Conservation (phyloP, 2,113 vertebrate species). For the Sardina pilchardus region DNA sequence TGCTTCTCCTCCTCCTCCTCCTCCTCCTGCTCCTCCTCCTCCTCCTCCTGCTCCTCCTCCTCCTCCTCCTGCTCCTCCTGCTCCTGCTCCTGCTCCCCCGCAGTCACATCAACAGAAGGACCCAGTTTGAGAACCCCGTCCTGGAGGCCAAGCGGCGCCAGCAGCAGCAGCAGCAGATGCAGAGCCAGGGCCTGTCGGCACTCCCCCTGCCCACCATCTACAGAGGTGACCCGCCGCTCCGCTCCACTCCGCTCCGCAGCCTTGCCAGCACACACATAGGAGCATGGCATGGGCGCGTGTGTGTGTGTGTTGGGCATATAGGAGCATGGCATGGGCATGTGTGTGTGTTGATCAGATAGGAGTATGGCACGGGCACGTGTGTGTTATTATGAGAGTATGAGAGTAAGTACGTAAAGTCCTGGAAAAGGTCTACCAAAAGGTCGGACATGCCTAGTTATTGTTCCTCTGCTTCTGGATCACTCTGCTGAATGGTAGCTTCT, state of each 20-base stretch:
- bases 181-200: conserved; percentile 91
- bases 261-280: not conserved
- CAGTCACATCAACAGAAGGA: conserved; percentile 99
- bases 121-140: conserved; percentile 99
- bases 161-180: conserved; percentile 95
- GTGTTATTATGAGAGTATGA: too few species aligned
- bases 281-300: too few species aligned
- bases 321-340: too few species aligned
- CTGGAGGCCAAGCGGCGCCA: conserved; percentile 97
- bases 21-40: conserved; percentile 37
- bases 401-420: too few species aligned
- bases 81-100: conserved; percentile 51
- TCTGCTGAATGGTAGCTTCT: not conserved
- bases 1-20: conserved; percentile 30
- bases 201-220: conserved; percentile 91
- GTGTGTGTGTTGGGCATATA: too few species aligned
- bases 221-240: conserved; percentile 77
- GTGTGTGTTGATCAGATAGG: too few species aligned
- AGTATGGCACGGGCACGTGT: too few species aligned
- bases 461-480: not conserved
- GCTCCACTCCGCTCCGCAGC: not conserved
- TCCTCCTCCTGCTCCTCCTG: conserved; percentile 35
- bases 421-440: not conserved
- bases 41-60: conserved; percentile 34
- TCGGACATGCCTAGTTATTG: not conserved